Base-by-base conservation (phyloP, 2,113 vertebrate genomes). In the Chloebia gouldiae region DNA sequence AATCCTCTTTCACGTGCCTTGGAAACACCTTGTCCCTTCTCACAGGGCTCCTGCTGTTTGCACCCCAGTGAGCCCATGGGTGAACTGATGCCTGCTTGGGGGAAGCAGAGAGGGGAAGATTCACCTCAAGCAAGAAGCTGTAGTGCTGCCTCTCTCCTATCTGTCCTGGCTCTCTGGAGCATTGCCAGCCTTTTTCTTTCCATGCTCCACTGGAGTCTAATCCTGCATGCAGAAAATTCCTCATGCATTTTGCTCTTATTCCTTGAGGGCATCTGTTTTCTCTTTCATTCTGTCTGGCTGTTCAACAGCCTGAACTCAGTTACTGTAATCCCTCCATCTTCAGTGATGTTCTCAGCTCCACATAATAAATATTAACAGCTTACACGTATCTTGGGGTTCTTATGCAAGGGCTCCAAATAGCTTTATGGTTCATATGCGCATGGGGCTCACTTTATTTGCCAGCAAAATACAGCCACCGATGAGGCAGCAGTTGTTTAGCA, bases 291-390 rank as follows among this genome's bases (percentile, higher is more conserved):
- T 90, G 77, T 75, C 84, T 75, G 90, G 69, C 92, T 88, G 81
- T 50, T 96, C 79, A 71, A 53, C 68, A 84, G 92, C 81, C 92
- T 93, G 79, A 96, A 90, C 90, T 92, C 80, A 33, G 76, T 88
- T 93, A 60, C 90, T 90, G 82, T 93, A 97, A 95, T 94, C 94
- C 94, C 72, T 93, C 93, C 93, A 88, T 88, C 90, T 96, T 81
- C 93, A 96, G 85, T 84, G 71, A 78, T 77, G 56, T 88, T 96
- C 95, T 86, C 94, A 60, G 93, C 95, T 95, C 76, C 92, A 77
- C 75, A 71, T 86, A 96, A 96, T 96, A 96, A 96, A 97, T 96
- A 95, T 90, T 93, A 96, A 94, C 88, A 90, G 93, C 92, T 94
- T 96, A 96, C 95, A 95, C 2, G 44, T 68, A 96, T 92, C 95